Conservation (phyloP, 2,113 vertebrate genomes). For the Barnardius zonarius region DNA sequence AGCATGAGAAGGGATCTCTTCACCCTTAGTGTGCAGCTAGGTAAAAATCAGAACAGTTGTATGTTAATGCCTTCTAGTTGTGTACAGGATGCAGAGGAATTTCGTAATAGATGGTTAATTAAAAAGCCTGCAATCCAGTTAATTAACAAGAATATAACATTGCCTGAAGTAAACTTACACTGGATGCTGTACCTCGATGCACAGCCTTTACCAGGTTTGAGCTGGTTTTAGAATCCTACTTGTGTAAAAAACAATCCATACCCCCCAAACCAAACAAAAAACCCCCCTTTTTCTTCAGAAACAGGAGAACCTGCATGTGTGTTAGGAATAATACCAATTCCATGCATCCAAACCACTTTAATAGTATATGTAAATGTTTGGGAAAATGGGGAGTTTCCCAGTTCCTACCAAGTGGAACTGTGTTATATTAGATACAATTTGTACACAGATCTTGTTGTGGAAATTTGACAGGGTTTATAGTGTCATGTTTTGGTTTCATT, state of each 20-base stretch:
- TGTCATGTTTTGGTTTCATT: neutral
- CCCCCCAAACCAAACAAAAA: neutral
- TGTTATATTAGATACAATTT: neutral
- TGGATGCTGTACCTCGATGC: neutral
- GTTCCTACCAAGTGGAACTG: neutral
- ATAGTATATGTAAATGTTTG: neutral
- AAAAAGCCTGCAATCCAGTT: neutral
- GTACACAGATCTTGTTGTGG: rapidly evolving
- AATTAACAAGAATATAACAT: neutral
- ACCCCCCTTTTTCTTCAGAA: neutral
- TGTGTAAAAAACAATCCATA: neutral
- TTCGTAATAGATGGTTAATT: neutral
- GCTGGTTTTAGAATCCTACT: neutral
- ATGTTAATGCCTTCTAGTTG: neutral
- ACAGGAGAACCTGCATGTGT: neutral
- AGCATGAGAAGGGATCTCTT: neutral
- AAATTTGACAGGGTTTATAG: neutral
- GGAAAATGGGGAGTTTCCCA: neutral
- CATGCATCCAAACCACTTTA: neutral
- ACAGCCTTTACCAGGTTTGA: neutral
- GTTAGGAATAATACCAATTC: neutral
- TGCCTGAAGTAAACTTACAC: neutral
- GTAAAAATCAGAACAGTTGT: neutral
- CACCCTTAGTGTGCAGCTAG: neutral
- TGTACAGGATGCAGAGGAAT: neutral